These are phyloP conservation scores for Semaprochilodus insignis DNA, from an alignment of 2,797 vertebrate genomes.

Conservation along the genomic window DNA sequence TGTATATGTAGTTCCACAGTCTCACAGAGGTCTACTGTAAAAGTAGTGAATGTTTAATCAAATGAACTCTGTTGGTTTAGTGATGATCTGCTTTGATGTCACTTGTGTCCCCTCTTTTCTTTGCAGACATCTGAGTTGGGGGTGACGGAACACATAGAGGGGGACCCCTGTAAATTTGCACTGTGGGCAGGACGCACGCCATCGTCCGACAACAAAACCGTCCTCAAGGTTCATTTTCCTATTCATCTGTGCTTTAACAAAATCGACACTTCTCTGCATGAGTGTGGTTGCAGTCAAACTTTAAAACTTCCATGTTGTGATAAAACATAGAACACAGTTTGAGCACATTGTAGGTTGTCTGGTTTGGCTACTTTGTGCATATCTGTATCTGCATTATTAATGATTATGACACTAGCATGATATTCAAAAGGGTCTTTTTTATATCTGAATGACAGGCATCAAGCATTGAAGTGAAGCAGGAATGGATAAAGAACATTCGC, in stretches of 20 bases:
- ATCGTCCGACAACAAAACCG: conserved; percentile 97
- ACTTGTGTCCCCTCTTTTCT: neutral
- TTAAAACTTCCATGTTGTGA: too few species aligned
- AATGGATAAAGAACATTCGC: conserved; percentile 98
- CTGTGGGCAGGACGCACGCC: conserved; percentile 97
- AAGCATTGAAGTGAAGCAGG: conserved; percentile 95
- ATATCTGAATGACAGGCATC: conserved; percentile 81
- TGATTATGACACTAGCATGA: neutral
- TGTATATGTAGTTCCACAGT: neutral
- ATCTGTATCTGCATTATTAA: neutral
- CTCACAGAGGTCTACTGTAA: neutral
- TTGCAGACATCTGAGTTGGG: conserved; percentile 95
- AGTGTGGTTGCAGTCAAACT: neutral
- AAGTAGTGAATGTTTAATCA: neutral
- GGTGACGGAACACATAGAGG: conserved; percentile 97
- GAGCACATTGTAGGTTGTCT: neutral
- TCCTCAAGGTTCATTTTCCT: conserved; percentile 85
- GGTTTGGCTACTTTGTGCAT: neutral
- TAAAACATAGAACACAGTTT: neutral
- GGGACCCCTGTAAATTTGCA: conserved; percentile 97
- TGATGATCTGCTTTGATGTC: neutral
- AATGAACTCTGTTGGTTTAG: neutral
- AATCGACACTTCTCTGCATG: neutral
- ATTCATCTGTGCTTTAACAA: neutral
- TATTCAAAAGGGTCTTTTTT: neutral